phyloP scores from a whole-genome alignment of 1,140 invertebrate species.

The Euura saliciscinereae region DNA sequence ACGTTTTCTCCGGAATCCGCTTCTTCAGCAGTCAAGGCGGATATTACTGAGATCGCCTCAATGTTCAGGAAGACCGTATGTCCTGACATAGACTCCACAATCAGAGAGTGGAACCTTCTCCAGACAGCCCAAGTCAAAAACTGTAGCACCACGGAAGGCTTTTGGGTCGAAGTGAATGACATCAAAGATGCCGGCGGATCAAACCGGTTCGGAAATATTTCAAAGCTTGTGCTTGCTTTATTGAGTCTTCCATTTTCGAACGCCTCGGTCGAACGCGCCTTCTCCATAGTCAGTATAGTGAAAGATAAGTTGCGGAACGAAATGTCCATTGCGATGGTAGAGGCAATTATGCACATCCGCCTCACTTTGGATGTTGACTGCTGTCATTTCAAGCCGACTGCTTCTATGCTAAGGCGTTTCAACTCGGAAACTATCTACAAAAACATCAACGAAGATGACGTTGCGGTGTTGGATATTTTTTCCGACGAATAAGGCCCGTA shows the following conservation, averaged over 20 bases:
- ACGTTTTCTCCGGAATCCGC: conserved; percentile 26
- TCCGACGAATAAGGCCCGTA: neutral
- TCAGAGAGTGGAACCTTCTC: conserved; percentile 28
- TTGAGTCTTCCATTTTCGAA: conserved; percentile 27
- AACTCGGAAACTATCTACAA: conserved; percentile 23
- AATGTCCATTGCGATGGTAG: conserved; percentile 20
- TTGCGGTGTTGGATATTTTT: neutral
- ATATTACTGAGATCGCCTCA: conserved; percentile 21
- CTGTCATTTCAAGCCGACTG: conserved; percentile 20
- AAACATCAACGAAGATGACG: conserved; percentile 3
- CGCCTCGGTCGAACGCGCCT: conserved; percentile 24
- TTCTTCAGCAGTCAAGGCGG: conserved; percentile 21
- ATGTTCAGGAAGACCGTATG: conserved; percentile 20
- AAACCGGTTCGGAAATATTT: conserved; percentile 20
- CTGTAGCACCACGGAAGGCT: conserved; percentile 18
- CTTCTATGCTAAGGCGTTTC: conserved; percentile 19
- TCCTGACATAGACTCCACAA: conserved; percentile 24
- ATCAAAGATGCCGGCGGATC: conserved; percentile 22
- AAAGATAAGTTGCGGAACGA: conserved; percentile 26
- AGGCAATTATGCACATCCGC: conserved; percentile 23
- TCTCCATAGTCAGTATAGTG: conserved; percentile 22
- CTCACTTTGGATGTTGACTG: conserved; percentile 12
- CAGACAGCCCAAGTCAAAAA: conserved; percentile 12
- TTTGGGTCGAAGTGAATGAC: conserved; percentile 20
- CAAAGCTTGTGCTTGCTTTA: conserved; percentile 22